Evolutionary conservation across 2,113 vertebrate genomes (phyloP).

Genomic region (Excalfactoria chinensis): DNA sequence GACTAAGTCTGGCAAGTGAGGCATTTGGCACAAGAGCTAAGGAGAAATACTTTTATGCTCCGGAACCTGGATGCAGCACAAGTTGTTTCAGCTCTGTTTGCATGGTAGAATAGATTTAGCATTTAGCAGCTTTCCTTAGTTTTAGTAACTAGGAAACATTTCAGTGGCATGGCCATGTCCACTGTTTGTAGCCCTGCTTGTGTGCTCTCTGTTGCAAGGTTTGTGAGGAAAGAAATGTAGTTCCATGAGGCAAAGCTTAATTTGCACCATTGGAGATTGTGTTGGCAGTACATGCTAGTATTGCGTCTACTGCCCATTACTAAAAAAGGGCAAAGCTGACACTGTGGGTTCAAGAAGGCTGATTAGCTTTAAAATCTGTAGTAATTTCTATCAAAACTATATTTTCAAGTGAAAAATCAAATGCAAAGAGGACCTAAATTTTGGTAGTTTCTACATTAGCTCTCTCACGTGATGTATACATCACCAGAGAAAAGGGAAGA

Average conservation of each 20-base stretch:
- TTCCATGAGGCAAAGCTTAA: conserved; percentile 26
- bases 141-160: conserved; percentile 68
- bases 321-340: conserved; percentile 35
- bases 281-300: conserved; percentile 18
- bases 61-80: conserved; percentile 62
- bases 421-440: not conserved
- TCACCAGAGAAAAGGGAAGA: not conserved
- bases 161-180: conserved; percentile 20
- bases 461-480: not conserved
- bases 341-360: not conserved
- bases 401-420: conserved; percentile 9
- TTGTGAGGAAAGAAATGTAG: conserved; percentile 28
- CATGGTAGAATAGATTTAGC: conserved; percentile 56
- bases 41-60: conserved; percentile 59
- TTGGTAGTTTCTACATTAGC: not conserved
- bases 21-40: conserved; percentile 64
- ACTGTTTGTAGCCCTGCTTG: conserved; percentile 28
- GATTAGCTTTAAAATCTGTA: conserved; percentile 15
- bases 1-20: conserved; percentile 52
- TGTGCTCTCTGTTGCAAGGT: conserved; percentile 11
- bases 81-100: conserved; percentile 69
- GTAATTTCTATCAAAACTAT: not conserved
- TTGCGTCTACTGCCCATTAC: not conserved
- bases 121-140: conserved; percentile 54
- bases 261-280: conserved; percentile 31